Conservation (phyloP, 2,113 vertebrate genomes). For the Empidonax traillii region DNA sequence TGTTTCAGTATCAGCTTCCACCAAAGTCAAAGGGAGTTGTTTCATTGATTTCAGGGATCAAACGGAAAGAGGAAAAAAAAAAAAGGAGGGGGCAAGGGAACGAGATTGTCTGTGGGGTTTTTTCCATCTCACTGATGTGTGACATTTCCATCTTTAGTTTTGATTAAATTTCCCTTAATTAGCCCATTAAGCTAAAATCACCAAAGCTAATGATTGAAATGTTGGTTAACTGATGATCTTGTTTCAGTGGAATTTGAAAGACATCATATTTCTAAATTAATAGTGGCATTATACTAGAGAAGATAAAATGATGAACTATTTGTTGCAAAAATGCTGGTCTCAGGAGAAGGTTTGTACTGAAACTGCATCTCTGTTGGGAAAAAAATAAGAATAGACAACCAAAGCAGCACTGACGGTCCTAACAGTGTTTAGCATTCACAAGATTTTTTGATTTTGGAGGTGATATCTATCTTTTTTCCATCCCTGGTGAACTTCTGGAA, state of each 20-base stretch:
- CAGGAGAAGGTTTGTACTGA: background rate
- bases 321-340: constrained; percentile 29
- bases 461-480: background rate
- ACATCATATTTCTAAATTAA: constrained; percentile 45
- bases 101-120: background rate
- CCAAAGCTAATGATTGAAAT: constrained; percentile 50
- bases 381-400: background rate
- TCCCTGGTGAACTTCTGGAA: background rate
- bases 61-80: background rate
- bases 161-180: constrained; percentile 62
- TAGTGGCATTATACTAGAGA: constrained; percentile 40
- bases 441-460: background rate
- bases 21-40: background rate
- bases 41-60: constrained; percentile 4
- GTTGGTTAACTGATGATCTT: constrained; percentile 47
- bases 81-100: background rate
- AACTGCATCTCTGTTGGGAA: background rate
- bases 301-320: constrained; percentile 37
- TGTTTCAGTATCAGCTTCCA: background rate
- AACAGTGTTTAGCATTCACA: background rate
- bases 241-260: constrained; percentile 52
- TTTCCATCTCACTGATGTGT: constrained; percentile 24
- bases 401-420: background rate
- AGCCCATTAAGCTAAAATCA: constrained; percentile 50
- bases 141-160: constrained; percentile 51